A percentile compares a stretch with the other conserved stretches of the same genome.
Evolutionary conservation across 2,888 invertebrate species (phyloP).

Genomic region (Spialia ferax): DNA sequence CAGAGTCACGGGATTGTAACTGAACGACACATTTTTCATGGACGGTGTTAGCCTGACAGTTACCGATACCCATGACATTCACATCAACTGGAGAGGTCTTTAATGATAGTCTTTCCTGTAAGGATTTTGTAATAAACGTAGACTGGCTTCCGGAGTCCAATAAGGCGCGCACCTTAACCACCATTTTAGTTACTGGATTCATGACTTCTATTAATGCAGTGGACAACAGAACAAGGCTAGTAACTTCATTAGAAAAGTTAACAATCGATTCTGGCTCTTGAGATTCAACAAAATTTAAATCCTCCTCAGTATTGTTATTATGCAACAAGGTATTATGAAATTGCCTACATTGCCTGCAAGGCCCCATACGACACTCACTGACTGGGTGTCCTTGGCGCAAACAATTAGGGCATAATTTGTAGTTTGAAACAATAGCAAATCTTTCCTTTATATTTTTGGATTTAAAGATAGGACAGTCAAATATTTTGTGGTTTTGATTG

Average conservation of each 20-base stretch:
- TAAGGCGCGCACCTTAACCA: neutral
- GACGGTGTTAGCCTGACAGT: neutral
- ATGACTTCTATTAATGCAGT: neutral
- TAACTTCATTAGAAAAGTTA: neutral
- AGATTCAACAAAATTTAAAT: too few relatives aligned
- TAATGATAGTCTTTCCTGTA: neutral
- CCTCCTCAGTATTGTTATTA: too few relatives aligned
- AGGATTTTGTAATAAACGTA: neutral
- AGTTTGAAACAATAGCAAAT: neutral
- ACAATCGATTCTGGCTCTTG: neutral
- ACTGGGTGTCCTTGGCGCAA: neutral
- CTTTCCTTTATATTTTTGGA: neutral
- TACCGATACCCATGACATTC: neutral
- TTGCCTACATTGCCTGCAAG: neutral
- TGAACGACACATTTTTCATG: neutral
- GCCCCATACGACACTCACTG: neutral
- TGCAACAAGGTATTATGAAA: neutral
- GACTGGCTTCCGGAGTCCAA: neutral
- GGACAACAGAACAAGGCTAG: neutral
- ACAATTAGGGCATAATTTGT: neutral
- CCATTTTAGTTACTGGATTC: neutral
- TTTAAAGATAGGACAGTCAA: neutral
- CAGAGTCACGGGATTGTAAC: neutral
- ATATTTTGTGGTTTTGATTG: neutral
- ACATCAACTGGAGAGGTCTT: neutral